Conservation (phyloP, 37 sponge, comb jelly and placozoan species). For the Sycon ciliatum region DNA sequence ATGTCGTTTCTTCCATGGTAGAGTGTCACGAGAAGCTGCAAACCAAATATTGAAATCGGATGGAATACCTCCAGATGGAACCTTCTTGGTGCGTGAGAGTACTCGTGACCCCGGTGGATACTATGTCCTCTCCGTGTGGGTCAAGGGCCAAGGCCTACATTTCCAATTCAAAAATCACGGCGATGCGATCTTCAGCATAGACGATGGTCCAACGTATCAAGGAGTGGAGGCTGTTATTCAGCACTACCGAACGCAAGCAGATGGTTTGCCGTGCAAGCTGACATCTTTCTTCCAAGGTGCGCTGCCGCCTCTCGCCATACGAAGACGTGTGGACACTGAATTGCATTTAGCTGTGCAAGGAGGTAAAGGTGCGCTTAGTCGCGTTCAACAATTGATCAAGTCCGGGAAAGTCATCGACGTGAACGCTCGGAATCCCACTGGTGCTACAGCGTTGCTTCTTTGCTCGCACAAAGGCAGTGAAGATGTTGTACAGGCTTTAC, state of each 20-base stretch:
- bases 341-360: slow-evolving; percentile 57
- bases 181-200: slow-evolving; percentile 73
- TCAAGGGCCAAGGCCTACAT: slow-evolving; percentile 54
- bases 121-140: slow-evolving; percentile 58
- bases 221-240: slow-evolving; percentile 68
- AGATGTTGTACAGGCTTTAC: slow-evolving; percentile 35
- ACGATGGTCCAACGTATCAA: slow-evolving; percentile 82
- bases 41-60: too few relatives aligned
- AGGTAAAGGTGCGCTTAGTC: slow-evolving; percentile 19
- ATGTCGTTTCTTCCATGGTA: too few relatives aligned
- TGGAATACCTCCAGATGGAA: too few relatives aligned
- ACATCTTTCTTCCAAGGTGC: slow-evolving; percentile 39
- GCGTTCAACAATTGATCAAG: slow-evolving; percentile 12
- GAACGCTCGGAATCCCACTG: slow-evolving; percentile 55
- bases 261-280: slow-evolving; percentile 63
- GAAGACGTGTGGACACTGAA: slow-evolving; percentile 49
- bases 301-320: slow-evolving; percentile 44
- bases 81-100: slow-evolving; percentile 75
- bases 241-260: slow-evolving; percentile 48
- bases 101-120: slow-evolving; percentile 52
- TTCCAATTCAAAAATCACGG: slow-evolving; percentile 74
- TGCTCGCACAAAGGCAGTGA: slow-evolving; percentile 48
- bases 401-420: slow-evolving; percentile 37
- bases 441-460: slow-evolving; percentile 61
- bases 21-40: too few relatives aligned